Conservation (phyloP, 2,797 vertebrate genomes). For the Garrulus glandarius region DNA sequence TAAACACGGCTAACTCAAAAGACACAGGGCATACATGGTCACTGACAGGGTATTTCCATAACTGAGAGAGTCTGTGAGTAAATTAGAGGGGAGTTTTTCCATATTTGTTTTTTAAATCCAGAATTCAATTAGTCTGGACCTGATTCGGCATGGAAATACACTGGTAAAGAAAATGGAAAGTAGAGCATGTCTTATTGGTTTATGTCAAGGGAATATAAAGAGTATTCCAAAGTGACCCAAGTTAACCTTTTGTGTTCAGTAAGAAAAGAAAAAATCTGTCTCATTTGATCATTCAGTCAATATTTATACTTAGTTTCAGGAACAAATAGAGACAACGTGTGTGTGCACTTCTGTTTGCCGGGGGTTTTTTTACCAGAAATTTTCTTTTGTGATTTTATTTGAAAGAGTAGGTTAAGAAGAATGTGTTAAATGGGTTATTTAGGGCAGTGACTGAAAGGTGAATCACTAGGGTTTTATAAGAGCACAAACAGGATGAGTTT, state of each 20-base stretch:
- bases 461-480: neutral
- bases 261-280: neutral
- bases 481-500: neutral
- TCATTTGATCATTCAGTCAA: neutral
- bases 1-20: neutral
- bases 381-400: neutral
- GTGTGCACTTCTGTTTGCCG: neutral
- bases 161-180: neutral
- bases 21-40: neutral
- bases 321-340: neutral
- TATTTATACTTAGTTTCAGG: neutral
- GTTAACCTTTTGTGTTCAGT: neutral
- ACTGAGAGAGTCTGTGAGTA: neutral
- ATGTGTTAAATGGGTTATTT: neutral
- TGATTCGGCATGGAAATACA: neutral
- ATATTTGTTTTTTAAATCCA: neutral
- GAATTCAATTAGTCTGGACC: neutral
- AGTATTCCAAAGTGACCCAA: neutral
- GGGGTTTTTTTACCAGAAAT: neutral
- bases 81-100: neutral
- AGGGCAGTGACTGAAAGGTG: neutral
- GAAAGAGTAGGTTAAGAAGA: neutral
- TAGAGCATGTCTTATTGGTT: neutral
- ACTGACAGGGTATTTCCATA: neutral
- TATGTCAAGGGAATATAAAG: neutral